Percentiles rank a stretch among this genome's conserved stretches.
phyloP scores from a whole-genome alignment of 2,797 vertebrate species.

The Acanthurus tractus region DNA sequence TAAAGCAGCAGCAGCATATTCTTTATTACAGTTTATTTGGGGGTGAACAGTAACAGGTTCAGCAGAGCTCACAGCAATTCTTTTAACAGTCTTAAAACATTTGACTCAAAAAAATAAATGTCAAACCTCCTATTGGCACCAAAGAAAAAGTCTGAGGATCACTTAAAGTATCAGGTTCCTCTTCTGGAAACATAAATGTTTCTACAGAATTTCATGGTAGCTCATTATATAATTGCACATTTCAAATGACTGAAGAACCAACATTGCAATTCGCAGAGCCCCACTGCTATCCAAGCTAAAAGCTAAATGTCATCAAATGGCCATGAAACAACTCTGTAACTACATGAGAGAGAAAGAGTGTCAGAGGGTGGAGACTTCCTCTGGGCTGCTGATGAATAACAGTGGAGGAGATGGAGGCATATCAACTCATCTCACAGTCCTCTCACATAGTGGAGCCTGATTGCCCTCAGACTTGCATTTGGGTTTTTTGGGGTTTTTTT shows the following conservation, averaged over 20 bases:
- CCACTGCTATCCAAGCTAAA: conserved; percentile 18
- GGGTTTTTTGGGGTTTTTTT: too few relatives aligned
- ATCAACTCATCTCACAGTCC: conserved; percentile 58
- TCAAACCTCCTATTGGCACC: background rate
- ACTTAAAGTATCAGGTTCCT: background rate
- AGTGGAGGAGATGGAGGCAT: conserved; percentile 45
- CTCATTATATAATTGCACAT: background rate
- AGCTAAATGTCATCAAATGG: conserved; percentile 41
- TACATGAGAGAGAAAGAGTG: conserved; percentile 32
- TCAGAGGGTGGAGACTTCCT: conserved; percentile 65
- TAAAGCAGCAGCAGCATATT: too few relatives aligned
- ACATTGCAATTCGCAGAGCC: conserved; percentile 2
- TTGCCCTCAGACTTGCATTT: conserved; percentile 36
- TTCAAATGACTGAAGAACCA: background rate
- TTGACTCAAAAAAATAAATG: background rate
- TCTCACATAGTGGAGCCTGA: conserved; percentile 42
- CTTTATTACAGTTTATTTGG: too few relatives aligned
- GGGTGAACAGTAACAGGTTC: background rate
- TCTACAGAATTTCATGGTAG: background rate
- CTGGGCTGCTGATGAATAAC: conserved; percentile 54
- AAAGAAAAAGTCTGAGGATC: background rate
- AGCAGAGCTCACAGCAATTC: background rate
- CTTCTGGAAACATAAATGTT: conserved; percentile 17
- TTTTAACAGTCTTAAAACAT: background rate
- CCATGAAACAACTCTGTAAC: conserved; percentile 22